These are phyloP conservation scores for Anolis carolinensis DNA, from an alignment of 2,113 vertebrate genomes.

Conservation along the genomic window DNA sequence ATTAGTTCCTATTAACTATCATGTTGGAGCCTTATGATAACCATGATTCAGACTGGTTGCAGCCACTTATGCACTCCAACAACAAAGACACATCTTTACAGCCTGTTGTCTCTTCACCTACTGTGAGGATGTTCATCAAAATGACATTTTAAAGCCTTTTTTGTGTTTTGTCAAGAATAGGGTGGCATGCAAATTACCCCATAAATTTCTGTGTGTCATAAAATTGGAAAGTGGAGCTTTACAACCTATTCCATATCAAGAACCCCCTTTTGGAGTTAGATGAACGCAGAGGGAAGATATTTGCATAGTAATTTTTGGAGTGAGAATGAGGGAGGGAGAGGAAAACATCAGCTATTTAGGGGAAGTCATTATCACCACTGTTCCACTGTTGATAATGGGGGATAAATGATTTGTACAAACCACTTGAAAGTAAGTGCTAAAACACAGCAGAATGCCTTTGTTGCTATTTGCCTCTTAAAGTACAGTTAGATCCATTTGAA, in stretches of 20 bases:
- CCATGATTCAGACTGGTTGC: background rate
- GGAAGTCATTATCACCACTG: background rate
- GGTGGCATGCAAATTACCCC: constrained; percentile 22
- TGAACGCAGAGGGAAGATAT: background rate
- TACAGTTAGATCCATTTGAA: background rate
- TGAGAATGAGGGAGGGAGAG: background rate
- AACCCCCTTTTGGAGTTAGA: background rate
- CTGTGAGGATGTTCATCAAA: constrained; percentile 19
- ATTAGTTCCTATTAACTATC: constrained; percentile 1
- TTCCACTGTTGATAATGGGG: background rate
- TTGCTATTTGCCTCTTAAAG: background rate
- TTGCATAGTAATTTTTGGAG: background rate
- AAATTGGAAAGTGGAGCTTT: constrained; percentile 30
- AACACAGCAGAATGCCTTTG: constrained; percentile 1
- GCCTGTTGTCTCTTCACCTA: constrained; percentile 13
- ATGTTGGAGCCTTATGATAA: constrained; percentile 11
- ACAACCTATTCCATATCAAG: constrained; percentile 16
- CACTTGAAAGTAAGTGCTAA: constrained; percentile 3
- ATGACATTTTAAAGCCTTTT: constrained; percentile 36
- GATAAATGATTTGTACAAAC: constrained; percentile 19
- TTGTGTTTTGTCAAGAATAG: constrained; percentile 7
- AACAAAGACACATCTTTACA: constrained; percentile 7
- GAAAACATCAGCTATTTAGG: constrained; percentile 18
- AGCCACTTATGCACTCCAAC: background rate
- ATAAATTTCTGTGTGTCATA: constrained; percentile 21